Conservation (phyloP, 2,113 vertebrate genomes). For the Phyllostomus hastatus region DNA sequence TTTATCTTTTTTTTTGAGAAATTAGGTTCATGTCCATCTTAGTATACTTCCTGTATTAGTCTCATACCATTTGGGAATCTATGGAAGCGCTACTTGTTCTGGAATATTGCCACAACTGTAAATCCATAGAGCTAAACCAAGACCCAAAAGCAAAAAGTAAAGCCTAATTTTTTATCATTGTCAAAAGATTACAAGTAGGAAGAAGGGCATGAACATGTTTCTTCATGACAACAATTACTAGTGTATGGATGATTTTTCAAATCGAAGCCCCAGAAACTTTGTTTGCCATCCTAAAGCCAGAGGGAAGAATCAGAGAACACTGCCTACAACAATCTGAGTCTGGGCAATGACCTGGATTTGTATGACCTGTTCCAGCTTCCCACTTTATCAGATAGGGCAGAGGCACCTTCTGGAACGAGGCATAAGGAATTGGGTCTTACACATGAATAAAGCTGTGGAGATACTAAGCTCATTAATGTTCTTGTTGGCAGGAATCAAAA, state of each 20-base stretch:
- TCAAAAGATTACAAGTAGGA: not conserved
- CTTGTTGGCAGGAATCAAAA: conserved; percentile 63
- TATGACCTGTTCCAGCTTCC: not conserved
- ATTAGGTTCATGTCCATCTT: conserved; percentile 14
- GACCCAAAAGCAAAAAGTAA: not conserved
- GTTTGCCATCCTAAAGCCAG: not conserved
- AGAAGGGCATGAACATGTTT: not conserved
- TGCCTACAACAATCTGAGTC: not conserved
- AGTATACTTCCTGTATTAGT: not conserved
- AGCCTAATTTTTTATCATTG: not conserved
- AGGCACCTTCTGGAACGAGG: not conserved
- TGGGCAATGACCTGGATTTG: not conserved
- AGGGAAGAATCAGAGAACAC: not conserved
- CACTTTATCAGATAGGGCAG: not conserved
- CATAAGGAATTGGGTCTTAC: not conserved
- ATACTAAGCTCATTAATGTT: conserved; percentile 56
- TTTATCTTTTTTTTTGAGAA: not conserved
- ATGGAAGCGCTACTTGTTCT: not conserved
- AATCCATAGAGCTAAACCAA: conserved; percentile 23
- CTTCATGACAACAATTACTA: conserved; percentile 1
- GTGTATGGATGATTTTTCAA: not conserved
- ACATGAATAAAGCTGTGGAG: conserved; percentile 45
- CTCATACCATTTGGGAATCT: not conserved
- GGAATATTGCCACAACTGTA: conserved; percentile 14
- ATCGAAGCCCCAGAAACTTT: conserved; percentile 1